A percentile compares a stretch with the other conserved stretches of the same genome.
These are phyloP conservation scores for Etheostoma nigrum DNA, from an alignment of 2,797 vertebrate genomes.

Conservation along the genomic window DNA sequence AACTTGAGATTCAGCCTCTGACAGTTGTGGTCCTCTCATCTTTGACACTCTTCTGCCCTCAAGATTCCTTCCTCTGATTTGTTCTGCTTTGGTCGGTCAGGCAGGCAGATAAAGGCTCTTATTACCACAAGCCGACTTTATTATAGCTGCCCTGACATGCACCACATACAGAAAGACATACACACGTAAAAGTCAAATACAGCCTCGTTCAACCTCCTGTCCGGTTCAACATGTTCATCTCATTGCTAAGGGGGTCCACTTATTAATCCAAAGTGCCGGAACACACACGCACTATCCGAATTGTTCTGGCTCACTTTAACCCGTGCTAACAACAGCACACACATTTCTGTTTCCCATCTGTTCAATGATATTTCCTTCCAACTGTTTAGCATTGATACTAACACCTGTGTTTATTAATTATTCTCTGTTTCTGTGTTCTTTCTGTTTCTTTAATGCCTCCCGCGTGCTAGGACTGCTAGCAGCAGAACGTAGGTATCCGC, in stretches of 20 bases:
- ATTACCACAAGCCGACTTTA: background rate
- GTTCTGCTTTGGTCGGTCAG: conserved; percentile 23
- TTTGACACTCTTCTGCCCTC: background rate
- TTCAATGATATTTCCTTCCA: conserved; percentile 20
- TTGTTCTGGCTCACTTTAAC: too few relatives aligned
- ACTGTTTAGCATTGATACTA: conserved; percentile 26
- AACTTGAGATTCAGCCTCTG: background rate
- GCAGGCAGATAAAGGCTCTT: background rate
- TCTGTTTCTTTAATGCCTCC: conserved; percentile 93
- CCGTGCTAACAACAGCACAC: too few relatives aligned
- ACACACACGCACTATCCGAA: too few relatives aligned
- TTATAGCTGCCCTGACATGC: too few relatives aligned
- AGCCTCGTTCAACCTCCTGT: background rate
- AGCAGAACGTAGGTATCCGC: conserved; percentile 97
- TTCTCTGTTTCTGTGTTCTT: conserved; percentile 36
- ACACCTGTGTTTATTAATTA: background rate
- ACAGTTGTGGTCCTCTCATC: background rate
- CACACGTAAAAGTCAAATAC: background rate
- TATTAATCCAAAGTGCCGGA: too few relatives aligned
- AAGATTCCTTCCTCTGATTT: conserved; percentile 15
- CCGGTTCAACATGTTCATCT: background rate
- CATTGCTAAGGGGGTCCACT: background rate
- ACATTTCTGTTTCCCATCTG: too few relatives aligned
- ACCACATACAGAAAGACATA: background rate
- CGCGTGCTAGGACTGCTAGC: conserved; percentile 95